Evolutionary conservation across 1,140 invertebrate species (phyloP).

Genomic region (Dendrolimus punctatus): DNA sequence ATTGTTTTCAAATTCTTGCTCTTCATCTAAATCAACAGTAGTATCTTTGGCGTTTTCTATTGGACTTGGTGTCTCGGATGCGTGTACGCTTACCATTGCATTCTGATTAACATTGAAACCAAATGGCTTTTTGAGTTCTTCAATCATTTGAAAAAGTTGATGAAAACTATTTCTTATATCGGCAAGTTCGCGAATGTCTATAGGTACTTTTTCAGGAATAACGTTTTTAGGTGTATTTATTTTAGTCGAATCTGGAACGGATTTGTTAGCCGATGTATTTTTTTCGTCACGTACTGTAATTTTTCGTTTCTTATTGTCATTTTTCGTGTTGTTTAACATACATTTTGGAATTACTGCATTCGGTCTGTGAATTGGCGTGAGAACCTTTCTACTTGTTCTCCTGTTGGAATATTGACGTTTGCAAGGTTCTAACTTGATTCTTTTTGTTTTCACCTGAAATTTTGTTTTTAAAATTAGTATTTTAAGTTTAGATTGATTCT

Average conservation of each 20-base stretch:
- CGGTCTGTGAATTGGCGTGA: conserved; percentile 26
- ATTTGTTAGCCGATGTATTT: conserved; percentile 18
- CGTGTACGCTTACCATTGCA: conserved; percentile 4
- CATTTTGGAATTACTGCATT: conserved; percentile 29
- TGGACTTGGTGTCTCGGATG: not conserved
- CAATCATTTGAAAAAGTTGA: conserved; percentile 28
- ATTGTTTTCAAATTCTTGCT: conserved; percentile 20
- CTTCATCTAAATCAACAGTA: conserved; percentile 5
- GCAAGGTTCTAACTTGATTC: conserved; percentile 17
- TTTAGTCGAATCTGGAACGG: conserved; percentile 29
- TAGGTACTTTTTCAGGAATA: conserved; percentile 7
- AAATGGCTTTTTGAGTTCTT: conserved; percentile 20
- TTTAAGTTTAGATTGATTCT: too few relatives aligned
- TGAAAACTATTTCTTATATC: conserved; percentile 31
- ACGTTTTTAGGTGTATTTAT: conserved; percentile 18
- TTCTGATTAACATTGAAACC: conserved; percentile 5
- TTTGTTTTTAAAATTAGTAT: not conserved
- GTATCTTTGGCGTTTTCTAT: conserved; percentile 5
- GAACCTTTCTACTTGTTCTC: conserved; percentile 22
- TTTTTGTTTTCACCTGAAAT: conserved; percentile 17
- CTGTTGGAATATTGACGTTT: conserved; percentile 27
- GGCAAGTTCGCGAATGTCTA: conserved; percentile 21
- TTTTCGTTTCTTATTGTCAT: conserved; percentile 24
- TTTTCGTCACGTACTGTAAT: conserved; percentile 5
- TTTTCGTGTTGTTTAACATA: conserved; percentile 18